Percentiles rank a stretch among this genome's conserved stretches.
phyloP scores from a whole-genome alignment of 2,113 vertebrate species.

The Tiliqua scincoides region DNA sequence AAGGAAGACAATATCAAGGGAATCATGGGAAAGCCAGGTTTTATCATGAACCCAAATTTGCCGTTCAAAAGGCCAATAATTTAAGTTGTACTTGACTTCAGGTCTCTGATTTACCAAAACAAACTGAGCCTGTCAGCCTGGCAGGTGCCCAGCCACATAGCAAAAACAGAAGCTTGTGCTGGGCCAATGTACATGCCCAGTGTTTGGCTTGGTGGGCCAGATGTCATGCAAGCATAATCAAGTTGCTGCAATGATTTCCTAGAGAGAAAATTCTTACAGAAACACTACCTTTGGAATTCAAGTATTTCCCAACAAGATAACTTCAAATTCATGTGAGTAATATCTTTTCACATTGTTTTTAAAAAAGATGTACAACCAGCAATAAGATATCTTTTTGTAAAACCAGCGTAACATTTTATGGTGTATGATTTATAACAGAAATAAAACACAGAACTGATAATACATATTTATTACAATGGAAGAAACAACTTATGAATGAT shows the following conservation, averaged over 20 bases:
- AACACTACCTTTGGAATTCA: not conserved
- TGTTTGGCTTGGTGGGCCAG: not conserved
- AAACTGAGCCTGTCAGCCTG: not conserved
- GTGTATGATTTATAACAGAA: slow-evolving; percentile 56
- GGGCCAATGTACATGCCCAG: not conserved
- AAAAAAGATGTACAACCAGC: slow-evolving; percentile 26
- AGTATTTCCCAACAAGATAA: not conserved
- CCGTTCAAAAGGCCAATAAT: not conserved
- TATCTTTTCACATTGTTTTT: slow-evolving; percentile 14
- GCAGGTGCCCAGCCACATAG: too few species aligned
- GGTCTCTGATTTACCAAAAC: not conserved
- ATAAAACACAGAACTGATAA: slow-evolving; percentile 54
- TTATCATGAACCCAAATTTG: not conserved
- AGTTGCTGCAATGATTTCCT: not conserved
- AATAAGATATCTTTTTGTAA: slow-evolving; percentile 44
- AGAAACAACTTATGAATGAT: slow-evolving; percentile 59
- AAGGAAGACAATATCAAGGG: not conserved
- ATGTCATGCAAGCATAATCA: not conserved
- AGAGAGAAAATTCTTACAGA: not conserved
- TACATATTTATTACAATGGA: slow-evolving; percentile 59
- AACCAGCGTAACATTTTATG: slow-evolving; percentile 50
- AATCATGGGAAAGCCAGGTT: not conserved
- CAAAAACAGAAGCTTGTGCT: not conserved
- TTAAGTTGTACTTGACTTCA: not conserved
- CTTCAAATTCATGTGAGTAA: not conserved